Percentiles rank a stretch among this genome's conserved stretches.
Conservation (phyloP, 2,888 invertebrate species). For the Stenchaetothrips biformis region DNA sequence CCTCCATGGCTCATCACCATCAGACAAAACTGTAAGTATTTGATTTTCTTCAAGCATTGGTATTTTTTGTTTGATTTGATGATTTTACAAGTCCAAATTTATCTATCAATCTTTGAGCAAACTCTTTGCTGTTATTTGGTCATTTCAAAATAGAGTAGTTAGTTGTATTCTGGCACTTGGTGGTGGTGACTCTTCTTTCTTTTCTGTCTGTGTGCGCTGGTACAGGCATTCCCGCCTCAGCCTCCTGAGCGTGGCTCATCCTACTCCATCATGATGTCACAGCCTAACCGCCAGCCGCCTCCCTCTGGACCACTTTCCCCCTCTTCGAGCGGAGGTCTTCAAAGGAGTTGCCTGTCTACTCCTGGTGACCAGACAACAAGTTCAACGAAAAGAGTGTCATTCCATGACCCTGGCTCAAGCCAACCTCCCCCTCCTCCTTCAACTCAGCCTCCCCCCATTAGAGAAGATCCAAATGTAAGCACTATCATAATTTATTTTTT, state of each 20-base stretch:
- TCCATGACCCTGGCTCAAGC: slow-evolving; percentile 57
- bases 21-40: background rate
- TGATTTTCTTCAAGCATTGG: background rate
- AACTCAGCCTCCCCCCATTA: slow-evolving; percentile 46
- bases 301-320: background rate
- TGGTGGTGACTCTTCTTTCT: slow-evolving; percentile 11
- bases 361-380: slow-evolving; percentile 26
- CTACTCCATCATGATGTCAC: slow-evolving; percentile 70
- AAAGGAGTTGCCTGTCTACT: background rate
- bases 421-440: slow-evolving; percentile 46
- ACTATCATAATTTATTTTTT: slow-evolving; percentile 17
- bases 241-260: slow-evolving; percentile 87
- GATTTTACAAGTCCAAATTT: no score
- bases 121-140: no score
- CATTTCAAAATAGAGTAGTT: no score
- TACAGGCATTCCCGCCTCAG: slow-evolving; percentile 49
- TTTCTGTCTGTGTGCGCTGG: background rate
- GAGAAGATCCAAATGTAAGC: slow-evolving; percentile 81
- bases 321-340: background rate
- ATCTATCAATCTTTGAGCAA: no score
- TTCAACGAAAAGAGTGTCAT: slow-evolving; percentile 64
- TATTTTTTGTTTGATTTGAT: background rate
- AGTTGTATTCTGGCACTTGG: background rate
- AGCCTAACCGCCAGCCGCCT: slow-evolving; percentile 30
- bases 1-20: background rate